Base-by-base conservation (phyloP, 1,140 invertebrate genomes). In the Mamestra configurata region DNA sequence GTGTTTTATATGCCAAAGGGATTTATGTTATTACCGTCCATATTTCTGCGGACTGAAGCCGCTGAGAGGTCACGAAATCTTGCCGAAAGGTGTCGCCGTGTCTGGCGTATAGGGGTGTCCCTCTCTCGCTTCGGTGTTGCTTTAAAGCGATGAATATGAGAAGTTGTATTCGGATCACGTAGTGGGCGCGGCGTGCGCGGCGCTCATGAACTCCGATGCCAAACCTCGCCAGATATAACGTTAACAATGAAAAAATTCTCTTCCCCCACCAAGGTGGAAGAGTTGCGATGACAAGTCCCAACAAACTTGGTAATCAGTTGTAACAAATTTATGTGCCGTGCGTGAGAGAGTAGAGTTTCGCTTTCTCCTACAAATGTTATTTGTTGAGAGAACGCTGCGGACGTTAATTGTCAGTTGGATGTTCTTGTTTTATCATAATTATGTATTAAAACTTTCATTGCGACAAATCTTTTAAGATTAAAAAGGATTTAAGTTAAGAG, bases 1-100 rank as follows among this genome's bases (percentile, higher is more conserved):
- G 94, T 95, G 94, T 95, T 95, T 95, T 95, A 95, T 95, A 95
- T 95, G 92, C 95, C 91, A 90, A 93, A 93, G 90, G 94, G 94
- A 95, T 95, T 95, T 95, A 95, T 94, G 93, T 95, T 95, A 95
- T 95, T 95, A 93, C 93, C 90, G 88, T 90, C 92, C 94, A 95
- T 95, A 95, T 95, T 95, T 95, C 90, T 94, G 89, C 88, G 89
- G 88, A 89, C 90, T 88, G 89, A 91, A 92, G 88, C 89, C 84
- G 90, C 82, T 95, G 93, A 95, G 91, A 95, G 92, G 93, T 95
- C 93, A 95, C 93, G 92, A 90, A 94, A 91, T 94, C 93, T 94
- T 90, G 88, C 88, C 89, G 88, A 88, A 87, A 86, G 80, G 73
- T 49, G 53, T 18, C 37, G 35, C 59, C 76, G 31, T 87, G 75